Conservation (phyloP, 2,113 vertebrate genomes). For the Callionymus lyra region DNA sequence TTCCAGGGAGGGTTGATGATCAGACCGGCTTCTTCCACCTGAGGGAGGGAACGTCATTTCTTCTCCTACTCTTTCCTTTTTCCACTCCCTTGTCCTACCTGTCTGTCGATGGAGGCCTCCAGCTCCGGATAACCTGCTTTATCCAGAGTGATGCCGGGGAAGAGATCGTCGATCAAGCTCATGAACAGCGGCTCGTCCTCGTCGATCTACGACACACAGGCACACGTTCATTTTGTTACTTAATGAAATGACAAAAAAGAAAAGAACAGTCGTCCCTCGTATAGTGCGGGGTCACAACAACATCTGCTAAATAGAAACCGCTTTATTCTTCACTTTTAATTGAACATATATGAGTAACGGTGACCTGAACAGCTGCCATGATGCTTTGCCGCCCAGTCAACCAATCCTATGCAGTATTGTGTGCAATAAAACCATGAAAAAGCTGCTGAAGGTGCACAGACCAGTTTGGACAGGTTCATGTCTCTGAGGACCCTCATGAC, state of each 20-base stretch:
- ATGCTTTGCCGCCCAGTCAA: no score
- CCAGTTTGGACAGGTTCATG: slow-evolving; percentile 87
- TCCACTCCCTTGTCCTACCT: no score
- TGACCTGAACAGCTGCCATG: no score
- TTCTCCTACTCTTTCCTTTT: no score
- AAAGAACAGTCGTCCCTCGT: not conserved
- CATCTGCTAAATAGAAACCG: not conserved
- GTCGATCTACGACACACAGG: slow-evolving; percentile 72
- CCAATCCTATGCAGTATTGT: no score
- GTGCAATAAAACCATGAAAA: not conserved
- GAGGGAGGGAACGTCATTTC: no score
- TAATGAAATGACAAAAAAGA: no score
- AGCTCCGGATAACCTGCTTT: slow-evolving; percentile 74
- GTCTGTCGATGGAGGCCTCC: slow-evolving; percentile 67
- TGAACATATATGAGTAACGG: no score
- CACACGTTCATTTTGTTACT: slow-evolving; percentile 5
- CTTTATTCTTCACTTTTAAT: no score
- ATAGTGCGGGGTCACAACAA: not conserved
- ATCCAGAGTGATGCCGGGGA: slow-evolving; percentile 79
- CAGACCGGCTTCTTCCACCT: slow-evolving; percentile 75
- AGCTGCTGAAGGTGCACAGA: slow-evolving; percentile 37
- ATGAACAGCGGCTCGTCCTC: slow-evolving; percentile 85
- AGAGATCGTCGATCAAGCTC: slow-evolving; percentile 82
- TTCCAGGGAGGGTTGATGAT: slow-evolving; percentile 83
- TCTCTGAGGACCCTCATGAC: slow-evolving; percentile 86